Evolutionary conservation across 2,113 vertebrate genomes (phyloP).

Genomic region (Ctenodactylus gundi): DNA sequence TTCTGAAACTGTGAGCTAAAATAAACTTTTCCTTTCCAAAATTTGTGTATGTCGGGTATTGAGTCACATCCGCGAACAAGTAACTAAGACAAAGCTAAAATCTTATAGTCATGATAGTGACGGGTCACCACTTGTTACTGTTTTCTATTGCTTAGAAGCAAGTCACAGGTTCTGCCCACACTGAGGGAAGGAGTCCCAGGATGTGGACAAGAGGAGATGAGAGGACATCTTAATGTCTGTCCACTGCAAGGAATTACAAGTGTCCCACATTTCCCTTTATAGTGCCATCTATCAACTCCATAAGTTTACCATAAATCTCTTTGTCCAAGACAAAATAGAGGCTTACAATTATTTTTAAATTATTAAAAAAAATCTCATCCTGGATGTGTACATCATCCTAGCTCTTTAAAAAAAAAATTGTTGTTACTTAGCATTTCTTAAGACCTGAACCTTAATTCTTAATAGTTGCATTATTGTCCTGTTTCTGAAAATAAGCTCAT

Average conservation of each 20-base stretch:
- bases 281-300: not conserved
- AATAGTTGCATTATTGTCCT: not conserved
- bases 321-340: not conserved
- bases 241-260: not conserved
- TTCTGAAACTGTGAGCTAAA: no score
- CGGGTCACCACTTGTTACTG: not conserved
- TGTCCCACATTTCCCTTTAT: not conserved
- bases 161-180: not conserved
- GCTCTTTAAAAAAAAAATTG: not conserved
- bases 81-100: no score
- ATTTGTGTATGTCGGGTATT: no score
- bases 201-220: not conserved
- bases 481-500: constrained; percentile 17
- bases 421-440: constrained; percentile 1
- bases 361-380: not conserved
- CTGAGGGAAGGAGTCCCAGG: not conserved
- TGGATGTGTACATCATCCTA: not conserved
- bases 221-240: not conserved
- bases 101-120: not conserved
- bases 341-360: not conserved
- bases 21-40: no score
- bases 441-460: not conserved
- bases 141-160: not conserved
- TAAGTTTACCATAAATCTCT: not conserved
- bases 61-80: no score